Evolutionary conservation across 2,113 vertebrate genomes (phyloP), one percentile per base, ranked within the genome.

Genomic region (Myotis davidii): DNA sequence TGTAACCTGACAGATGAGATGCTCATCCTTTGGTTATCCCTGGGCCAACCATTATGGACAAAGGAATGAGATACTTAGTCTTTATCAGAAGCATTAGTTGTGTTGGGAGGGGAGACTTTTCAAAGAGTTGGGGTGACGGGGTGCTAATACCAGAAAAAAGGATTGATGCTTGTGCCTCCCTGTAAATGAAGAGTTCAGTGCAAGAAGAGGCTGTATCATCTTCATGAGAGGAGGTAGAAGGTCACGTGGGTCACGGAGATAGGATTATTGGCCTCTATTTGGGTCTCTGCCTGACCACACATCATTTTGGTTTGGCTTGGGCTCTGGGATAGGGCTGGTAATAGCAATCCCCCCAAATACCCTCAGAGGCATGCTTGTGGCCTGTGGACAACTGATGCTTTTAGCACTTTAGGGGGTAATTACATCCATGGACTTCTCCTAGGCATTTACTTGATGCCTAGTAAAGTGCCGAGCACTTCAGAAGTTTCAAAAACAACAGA

Each of bases 401-500:
- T 89, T 50, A 73, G 83, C 29, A 42, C 18, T 93, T 85, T 54
- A 9, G 27, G 21, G 20, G 11, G 29, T 90, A 78, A 73, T 52
- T 74, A 34, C 21, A 79, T 16, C 29, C 16, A 12, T 18, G 34
- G 9, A 87, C 81, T 84, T 86, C 50, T 77, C 56, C 6, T 54
- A 95, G 77, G 61, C 10, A 34, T 90, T 96, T 82, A 39, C 79
- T 87, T 88, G 69, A 90, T 79, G 74, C 10, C 67, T 65, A 27
- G 34, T 39, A 61, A 79, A 96, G 34, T 48, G 34, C 78, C 90
- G 74, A 84, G 52, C 9, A 69, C 45, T 85, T 95, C 18, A 95
- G 59, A 72, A 81, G 39, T 78, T 95, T 95, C 32, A 82, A 56
- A 89, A 92, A 77, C 54, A 94, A 50, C 16, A 69, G 65, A 70